Percentiles rank a stretch among this genome's conserved stretches.
phyloP scores from a whole-genome alignment of 2,797 vertebrate species.

The Petrocephalus schoutedeni region DNA sequence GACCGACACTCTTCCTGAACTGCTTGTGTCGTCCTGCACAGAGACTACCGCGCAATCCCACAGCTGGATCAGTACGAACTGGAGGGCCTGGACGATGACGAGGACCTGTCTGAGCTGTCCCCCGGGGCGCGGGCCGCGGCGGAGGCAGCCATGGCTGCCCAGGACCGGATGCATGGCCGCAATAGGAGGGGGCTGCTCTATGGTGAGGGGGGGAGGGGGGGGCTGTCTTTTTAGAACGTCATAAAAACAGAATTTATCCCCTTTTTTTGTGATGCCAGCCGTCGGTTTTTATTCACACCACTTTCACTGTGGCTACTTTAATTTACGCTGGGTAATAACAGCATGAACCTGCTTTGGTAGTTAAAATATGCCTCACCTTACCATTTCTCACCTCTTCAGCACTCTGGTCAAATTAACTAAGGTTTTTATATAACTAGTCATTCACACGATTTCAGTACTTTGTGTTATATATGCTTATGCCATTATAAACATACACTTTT shows the following conservation, averaged over 20 bases:
- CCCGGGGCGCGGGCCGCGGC: conserved; percentile 84
- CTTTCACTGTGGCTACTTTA: background rate
- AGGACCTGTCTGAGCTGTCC: conserved; percentile 83
- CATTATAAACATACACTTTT: background rate
- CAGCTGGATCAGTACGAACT: conserved; percentile 84
- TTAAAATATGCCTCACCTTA: background rate
- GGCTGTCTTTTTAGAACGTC: background rate
- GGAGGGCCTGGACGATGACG: conserved; percentile 83
- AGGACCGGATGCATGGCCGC: conserved; percentile 78
- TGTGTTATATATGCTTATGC: background rate
- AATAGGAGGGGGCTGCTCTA: conserved; percentile 83
- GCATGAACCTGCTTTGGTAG: background rate
- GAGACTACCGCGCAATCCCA: conserved; percentile 88
- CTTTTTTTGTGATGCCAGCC: background rate
- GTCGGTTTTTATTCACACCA: background rate
- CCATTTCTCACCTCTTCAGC: background rate
- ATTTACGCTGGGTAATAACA: background rate
- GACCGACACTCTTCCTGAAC: background rate
- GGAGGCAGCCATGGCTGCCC: conserved; percentile 80
- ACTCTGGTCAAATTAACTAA: background rate
- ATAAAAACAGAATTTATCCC: background rate
- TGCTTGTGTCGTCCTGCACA: conserved; percentile 37
- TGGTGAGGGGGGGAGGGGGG: conserved; percentile 44
- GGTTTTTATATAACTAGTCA: background rate
- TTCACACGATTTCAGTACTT: background rate